A percentile compares a stretch with the other conserved stretches of the same genome.
Conservation (phyloP, 1,140 invertebrate species). For the Brachionus manjavacas region DNA sequence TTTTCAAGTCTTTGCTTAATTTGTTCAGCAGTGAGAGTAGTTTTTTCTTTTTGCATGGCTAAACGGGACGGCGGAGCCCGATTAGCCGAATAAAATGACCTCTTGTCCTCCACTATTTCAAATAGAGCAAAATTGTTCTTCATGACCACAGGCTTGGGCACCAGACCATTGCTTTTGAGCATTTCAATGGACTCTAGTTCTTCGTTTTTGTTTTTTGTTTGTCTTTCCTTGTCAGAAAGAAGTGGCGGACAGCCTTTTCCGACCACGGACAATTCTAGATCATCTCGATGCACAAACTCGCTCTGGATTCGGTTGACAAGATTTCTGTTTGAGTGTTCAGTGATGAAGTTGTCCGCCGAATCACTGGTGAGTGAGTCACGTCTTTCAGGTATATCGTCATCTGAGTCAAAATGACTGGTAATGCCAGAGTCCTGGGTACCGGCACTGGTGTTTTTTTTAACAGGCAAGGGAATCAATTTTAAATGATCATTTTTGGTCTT, state of each 20-base stretch:
- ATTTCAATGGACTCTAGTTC: not conserved
- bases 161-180: constrained; percentile 13
- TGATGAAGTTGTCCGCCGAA: not conserved
- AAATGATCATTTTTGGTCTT: not conserved
- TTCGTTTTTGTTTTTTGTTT: not conserved
- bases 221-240: not conserved
- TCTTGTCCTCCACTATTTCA: not conserved
- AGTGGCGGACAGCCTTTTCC: not conserved
- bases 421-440: constrained; percentile 19
- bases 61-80: not conserved
- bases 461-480: not conserved
- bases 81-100: not conserved
- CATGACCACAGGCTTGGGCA: not conserved
- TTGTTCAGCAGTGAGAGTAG: not conserved
- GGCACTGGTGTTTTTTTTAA: constrained; percentile 29
- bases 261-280: not conserved
- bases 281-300: not conserved
- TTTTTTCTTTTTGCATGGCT: not conserved
- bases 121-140: not conserved
- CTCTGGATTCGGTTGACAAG: not conserved
- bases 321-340: not conserved
- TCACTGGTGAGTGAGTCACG: not conserved
- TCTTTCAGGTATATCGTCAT: not conserved
- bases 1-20: not conserved
- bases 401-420: not conserved